Percentiles rank a stretch among this genome's conserved stretches.
Conservation (phyloP, 2,797 vertebrate species). For the Bufotes viridis region DNA sequence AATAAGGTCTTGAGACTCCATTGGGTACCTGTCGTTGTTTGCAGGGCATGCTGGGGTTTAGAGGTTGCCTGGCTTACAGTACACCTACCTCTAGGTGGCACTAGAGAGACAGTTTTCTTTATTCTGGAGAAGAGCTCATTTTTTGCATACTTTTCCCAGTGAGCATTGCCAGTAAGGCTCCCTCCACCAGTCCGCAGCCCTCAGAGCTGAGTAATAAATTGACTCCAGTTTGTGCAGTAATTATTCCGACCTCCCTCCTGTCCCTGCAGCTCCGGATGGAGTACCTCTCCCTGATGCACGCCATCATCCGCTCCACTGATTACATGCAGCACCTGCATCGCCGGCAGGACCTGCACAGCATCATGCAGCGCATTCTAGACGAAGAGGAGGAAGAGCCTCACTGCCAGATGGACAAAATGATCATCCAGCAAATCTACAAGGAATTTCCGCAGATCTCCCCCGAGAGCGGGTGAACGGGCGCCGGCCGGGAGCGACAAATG, state of each 20-base stretch:
- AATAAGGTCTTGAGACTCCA: too few relatives aligned
- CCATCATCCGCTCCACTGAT: conserved; percentile 90
- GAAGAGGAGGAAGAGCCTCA: conserved; percentile 85
- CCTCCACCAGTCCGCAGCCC: neutral
- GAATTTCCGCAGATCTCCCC: conserved; percentile 89
- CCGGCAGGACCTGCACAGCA: conserved; percentile 86
- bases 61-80: too few relatives aligned
- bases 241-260: neutral
- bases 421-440: conserved; percentile 90
- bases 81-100: too few relatives aligned
- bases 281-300: conserved; percentile 96
- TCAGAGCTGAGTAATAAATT: neutral
- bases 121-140: too few relatives aligned
- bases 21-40: too few relatives aligned
- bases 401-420: conserved; percentile 96
- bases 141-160: too few relatives aligned
- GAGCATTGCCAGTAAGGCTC: too few relatives aligned
- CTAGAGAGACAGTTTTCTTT: too few relatives aligned
- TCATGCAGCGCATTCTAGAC: conserved; percentile 87
- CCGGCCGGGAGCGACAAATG: neutral
- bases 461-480: conserved; percentile 71
- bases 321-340: conserved; percentile 94
- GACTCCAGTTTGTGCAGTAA: neutral
- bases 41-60: too few relatives aligned
- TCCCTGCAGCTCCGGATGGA: conserved; percentile 90